Evolutionary conservation across 2,113 vertebrate species (phyloP), one percentile per base, ranked within the genome.

Genomic region (Vulpes vulpes): DNA sequence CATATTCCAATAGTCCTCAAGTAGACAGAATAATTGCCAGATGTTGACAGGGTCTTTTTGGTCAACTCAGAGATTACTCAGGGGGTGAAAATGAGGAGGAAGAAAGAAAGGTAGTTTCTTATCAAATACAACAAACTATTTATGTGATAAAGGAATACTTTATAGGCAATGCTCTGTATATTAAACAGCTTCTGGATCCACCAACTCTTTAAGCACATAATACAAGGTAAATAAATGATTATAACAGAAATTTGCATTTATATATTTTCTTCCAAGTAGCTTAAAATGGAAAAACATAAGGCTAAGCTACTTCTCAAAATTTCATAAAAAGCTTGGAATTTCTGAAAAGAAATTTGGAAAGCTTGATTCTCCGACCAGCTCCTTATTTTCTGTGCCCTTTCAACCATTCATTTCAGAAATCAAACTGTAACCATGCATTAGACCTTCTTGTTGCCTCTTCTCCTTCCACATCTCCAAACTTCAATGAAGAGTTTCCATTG

Each of bases 191-290:
- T 76, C 82, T 51, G 6, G 22, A 65, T 51, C 76, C 90, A 91
- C 35, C 49, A 35, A 88, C 69, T 95, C 55, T 69, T 67, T 71
- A 92, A 82, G 93, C 74, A 89, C 25, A 86, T 43, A 95, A 95
- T 49, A 94, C 65, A 96, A 95, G 78, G 82, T 62, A 79, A 96
- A 92, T 67, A 92, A 95, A 65, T 80, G 74, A 88, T 95, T 64
- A 97, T 35, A 92, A 87, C 64, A 85, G n/a, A 91, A 92, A 95
- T 98, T 97, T 97, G 59, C 96, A 97, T 97, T 96, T 97, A 97
- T 96, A 96, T 82, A 92, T 95, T 97, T 95, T 57, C 62, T 88
- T 96, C 71, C 38, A 91, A 95, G 71, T 32, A 88, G 43, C 80
- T 81, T 69, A 95, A 95, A 96, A 95, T 78, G 55, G 94, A 93